phyloP scores from a whole-genome alignment of 1,140 invertebrate species.

The Heliothis subflexa region DNA sequence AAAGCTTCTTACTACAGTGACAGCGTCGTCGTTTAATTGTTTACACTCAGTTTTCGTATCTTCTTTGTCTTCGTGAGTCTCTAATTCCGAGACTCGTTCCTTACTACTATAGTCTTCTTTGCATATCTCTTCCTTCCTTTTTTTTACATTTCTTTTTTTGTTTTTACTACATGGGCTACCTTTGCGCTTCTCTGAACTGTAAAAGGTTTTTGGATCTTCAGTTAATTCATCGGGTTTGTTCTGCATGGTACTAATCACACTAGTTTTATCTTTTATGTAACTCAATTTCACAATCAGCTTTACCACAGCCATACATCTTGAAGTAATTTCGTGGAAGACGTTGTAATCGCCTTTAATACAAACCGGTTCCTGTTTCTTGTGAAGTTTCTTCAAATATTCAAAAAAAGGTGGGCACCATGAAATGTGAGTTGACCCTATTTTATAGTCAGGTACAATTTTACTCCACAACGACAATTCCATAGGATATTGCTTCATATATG shows the following conservation, averaged over 20 bases:
- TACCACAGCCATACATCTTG: conserved; percentile 64
- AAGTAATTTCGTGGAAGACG: conserved; percentile 61
- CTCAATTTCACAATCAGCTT: conserved; percentile 67
- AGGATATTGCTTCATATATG: conserved; percentile 66
- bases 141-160: conserved; percentile 23
- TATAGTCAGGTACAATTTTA: conserved; percentile 54
- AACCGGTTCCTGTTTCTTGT: conserved; percentile 46
- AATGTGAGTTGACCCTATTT: conserved; percentile 62
- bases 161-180: neutral
- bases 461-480: conserved; percentile 68
- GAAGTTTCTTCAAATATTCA: conserved; percentile 63
- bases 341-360: conserved; percentile 59
- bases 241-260: conserved; percentile 17
- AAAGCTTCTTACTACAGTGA: conserved; percentile 53
- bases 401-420: conserved; percentile 64
- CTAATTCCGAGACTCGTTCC: too few species aligned
- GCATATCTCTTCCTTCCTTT: neutral
- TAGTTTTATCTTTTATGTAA: conserved; percentile 54
- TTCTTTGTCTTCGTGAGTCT: neutral
- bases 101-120: neutral
- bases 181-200: conserved; percentile 48
- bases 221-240: conserved; percentile 3
- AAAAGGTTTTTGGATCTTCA: conserved; percentile 51
- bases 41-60: neutral
- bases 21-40: conserved; percentile 1